These are phyloP conservation scores for Patella caerulea DNA, from an alignment of 2,888 invertebrate genomes.

Conservation along the genomic window DNA sequence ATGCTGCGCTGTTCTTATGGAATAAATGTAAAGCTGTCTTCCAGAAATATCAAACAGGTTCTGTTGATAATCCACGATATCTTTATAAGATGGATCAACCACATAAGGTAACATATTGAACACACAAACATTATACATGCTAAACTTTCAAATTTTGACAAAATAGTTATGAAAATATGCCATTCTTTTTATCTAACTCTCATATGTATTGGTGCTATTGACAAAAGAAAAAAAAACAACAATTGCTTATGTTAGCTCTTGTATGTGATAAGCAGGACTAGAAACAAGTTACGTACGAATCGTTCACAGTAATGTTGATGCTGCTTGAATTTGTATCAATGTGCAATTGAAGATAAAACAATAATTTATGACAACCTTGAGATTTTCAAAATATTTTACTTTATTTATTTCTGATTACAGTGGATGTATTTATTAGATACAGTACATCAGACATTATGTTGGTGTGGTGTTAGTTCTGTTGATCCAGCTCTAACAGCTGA, in stretches of 20 bases:
- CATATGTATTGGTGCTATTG: too few species aligned
- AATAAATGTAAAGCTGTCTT: slow-evolving; percentile 69
- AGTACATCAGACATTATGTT: slow-evolving; percentile 66
- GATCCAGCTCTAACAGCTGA: slow-evolving; percentile 70
- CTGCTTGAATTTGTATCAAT: not conserved
- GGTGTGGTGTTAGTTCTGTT: slow-evolving; percentile 68
- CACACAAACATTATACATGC: too few species aligned
- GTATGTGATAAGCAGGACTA: too few species aligned
- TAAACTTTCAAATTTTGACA: too few species aligned
- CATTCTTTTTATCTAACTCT: too few species aligned
- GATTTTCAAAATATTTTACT: not conserved
- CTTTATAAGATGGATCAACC: slow-evolving; percentile 69
- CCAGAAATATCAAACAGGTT: slow-evolving; percentile 69
- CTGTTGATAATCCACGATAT: slow-evolving; percentile 67
- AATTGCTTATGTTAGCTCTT: too few species aligned
- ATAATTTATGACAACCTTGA: too few species aligned
- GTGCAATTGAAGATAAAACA: not conserved
- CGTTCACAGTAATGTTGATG: not conserved
- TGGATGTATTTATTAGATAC: slow-evolving; percentile 70
- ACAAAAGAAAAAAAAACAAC: too few species aligned
- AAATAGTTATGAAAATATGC: too few species aligned
- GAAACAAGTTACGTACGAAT: too few species aligned
- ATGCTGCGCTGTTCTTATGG: slow-evolving; percentile 69
- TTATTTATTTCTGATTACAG: slow-evolving; percentile 45
- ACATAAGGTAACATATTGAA: slow-evolving; percentile 56